phyloP scores from a whole-genome alignment of 2,113 vertebrate species.

The Alethe castanea region DNA sequence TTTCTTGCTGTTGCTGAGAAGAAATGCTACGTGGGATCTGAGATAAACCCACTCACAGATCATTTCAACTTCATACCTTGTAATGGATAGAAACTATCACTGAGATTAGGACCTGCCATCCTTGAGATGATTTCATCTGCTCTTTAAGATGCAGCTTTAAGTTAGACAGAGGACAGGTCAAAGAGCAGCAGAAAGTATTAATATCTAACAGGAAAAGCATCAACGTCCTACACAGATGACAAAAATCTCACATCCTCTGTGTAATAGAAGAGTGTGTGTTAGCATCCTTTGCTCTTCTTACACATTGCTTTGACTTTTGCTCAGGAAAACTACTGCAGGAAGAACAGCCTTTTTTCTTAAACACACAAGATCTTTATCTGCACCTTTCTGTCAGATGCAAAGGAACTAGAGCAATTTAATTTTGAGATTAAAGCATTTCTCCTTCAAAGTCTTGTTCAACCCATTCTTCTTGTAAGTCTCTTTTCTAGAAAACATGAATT shows the following conservation, averaged over 20 bases:
- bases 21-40: constrained; percentile 46
- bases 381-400: background rate
- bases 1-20: constrained; percentile 26
- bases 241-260: background rate
- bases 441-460: background rate
- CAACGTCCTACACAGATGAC: background rate
- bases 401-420: background rate
- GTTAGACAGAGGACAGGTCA: constrained; percentile 25
- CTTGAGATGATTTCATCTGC: background rate
- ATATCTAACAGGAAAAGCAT: background rate
- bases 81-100: constrained; percentile 31
- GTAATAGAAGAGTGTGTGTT: background rate
- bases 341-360: background rate
- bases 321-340: background rate
- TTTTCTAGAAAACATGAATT: background rate
- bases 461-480: background rate
- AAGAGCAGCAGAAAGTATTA: constrained; percentile 17
- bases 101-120: constrained; percentile 42
- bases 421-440: background rate
- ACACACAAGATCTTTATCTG: background rate
- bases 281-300: background rate
- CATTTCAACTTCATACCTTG: constrained; percentile 17
- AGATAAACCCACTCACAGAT: constrained; percentile 57
- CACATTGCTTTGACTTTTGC: background rate
- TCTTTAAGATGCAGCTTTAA: constrained; percentile 4